phyloP scores from a whole-genome alignment of 1,140 invertebrate genomes.

The Ostrea edulis region DNA sequence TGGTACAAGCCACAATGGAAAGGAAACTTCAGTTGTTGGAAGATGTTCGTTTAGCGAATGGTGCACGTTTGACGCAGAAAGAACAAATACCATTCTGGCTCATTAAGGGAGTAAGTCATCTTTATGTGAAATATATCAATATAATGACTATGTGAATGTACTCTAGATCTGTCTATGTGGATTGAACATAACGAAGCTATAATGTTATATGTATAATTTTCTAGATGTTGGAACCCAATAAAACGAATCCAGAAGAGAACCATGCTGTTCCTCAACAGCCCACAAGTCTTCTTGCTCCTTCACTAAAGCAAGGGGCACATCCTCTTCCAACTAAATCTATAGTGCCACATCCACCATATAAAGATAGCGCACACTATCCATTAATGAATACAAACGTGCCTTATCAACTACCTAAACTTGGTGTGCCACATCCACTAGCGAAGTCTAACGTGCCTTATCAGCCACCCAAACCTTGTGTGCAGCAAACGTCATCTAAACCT shows the following conservation, averaged over 20 bases:
- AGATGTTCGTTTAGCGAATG: too few species aligned
- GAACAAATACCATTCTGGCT: conserved; percentile 53
- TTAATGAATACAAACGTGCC: too few species aligned
- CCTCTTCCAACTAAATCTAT: too few species aligned
- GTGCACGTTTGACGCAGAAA: too few species aligned
- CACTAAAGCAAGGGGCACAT: not conserved
- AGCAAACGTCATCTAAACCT: too few species aligned
- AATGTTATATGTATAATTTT: not conserved
- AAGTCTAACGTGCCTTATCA: too few species aligned
- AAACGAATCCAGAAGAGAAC: not conserved
- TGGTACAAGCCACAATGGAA: conserved; percentile 8
- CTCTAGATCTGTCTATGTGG: not conserved
- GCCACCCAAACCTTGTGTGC: too few species aligned
- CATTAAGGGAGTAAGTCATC: conserved; percentile 39
- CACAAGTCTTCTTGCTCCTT: not conserved
- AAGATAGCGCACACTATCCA: too few species aligned
- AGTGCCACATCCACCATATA: too few species aligned
- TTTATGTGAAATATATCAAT: not conserved
- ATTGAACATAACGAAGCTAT: not conserved
- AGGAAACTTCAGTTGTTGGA: not conserved
- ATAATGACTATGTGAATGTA: not conserved
- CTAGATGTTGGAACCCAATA: not conserved
- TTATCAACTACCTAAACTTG: too few species aligned
- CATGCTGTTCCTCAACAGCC: not conserved
- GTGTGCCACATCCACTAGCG: too few species aligned